These are phyloP conservation scores for Garra rufa DNA, from an alignment of 2,113 vertebrate species.

Conservation along the genomic window DNA sequence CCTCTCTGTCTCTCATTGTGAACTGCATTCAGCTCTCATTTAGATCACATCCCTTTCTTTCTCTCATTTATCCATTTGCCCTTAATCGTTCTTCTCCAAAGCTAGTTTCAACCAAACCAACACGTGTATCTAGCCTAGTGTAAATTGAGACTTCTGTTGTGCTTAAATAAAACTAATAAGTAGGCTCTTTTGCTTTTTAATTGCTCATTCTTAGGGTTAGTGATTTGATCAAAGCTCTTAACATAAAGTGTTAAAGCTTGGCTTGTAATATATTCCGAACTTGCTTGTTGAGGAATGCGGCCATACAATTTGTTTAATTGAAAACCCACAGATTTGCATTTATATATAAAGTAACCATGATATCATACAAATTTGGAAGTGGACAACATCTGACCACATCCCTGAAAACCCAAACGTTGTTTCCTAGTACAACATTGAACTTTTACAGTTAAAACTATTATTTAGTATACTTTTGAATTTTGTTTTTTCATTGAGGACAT, in stretches of 20 bases:
- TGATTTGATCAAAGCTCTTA: background rate
- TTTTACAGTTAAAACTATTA: background rate
- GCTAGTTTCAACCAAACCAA: background rate
- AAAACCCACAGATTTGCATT: background rate
- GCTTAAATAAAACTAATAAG: background rate
- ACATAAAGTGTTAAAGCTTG: background rate
- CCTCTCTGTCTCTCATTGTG: slow-evolving; percentile 27
- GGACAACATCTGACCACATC: background rate
- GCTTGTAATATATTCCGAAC: background rate
- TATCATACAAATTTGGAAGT: background rate
- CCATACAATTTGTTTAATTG: background rate
- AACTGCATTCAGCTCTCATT: slow-evolving; percentile 52
- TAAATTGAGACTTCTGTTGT: background rate
- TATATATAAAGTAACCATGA: background rate
- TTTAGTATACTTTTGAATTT: background rate
- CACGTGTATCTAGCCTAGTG: background rate
- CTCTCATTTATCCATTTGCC: background rate
- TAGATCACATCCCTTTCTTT: slow-evolving; percentile 13
- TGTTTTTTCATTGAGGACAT: background rate
- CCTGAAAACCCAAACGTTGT: background rate
- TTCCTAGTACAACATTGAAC: too few relatives aligned
- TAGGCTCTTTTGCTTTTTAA: too few relatives aligned
- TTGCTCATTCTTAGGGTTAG: background rate
- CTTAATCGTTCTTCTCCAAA: background rate
- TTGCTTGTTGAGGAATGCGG: background rate